Conservation (phyloP, 2,113 vertebrate genomes). For the Neomonachus schauinslandi region DNA sequence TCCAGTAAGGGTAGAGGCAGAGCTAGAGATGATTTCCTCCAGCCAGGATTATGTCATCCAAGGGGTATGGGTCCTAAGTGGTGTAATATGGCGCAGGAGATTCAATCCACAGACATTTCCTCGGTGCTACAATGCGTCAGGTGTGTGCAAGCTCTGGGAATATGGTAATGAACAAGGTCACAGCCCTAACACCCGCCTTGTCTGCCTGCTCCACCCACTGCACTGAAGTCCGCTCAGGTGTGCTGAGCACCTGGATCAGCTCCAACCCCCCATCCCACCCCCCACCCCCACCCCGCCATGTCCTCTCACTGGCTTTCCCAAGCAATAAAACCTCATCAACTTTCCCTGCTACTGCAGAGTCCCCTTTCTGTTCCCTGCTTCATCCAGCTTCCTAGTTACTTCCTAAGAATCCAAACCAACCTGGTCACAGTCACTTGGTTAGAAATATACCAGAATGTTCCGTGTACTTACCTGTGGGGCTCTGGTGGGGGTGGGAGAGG, state of each 20-base stretch:
- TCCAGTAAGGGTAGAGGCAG: neutral
- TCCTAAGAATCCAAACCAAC: neutral
- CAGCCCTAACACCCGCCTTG: no score
- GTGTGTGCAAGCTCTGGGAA: neutral
- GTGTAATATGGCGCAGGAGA: neutral
- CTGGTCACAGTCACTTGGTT: neutral
- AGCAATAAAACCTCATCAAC: neutral
- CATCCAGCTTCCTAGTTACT: neutral
- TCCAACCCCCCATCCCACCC: no score
- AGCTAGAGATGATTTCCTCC: neutral
- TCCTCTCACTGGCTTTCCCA: fast-evolving
- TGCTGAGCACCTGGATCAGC: neutral
- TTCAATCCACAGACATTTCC: neutral
- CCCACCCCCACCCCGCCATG: no score
- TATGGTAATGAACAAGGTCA: fast-evolving
- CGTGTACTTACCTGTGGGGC: neutral
- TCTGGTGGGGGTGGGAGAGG: neutral
- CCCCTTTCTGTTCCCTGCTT: neutral
- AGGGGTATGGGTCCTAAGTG: fast-evolving
- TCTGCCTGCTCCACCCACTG: neutral
- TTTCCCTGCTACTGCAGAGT: neutral
- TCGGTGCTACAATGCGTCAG: neutral
- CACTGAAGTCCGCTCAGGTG: no score
- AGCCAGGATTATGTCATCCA: neutral
- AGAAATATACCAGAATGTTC: neutral